These are phyloP conservation scores for Nemapogon koenigi DNA, from an alignment of 2,888 invertebrate species.

Conservation along the genomic window DNA sequence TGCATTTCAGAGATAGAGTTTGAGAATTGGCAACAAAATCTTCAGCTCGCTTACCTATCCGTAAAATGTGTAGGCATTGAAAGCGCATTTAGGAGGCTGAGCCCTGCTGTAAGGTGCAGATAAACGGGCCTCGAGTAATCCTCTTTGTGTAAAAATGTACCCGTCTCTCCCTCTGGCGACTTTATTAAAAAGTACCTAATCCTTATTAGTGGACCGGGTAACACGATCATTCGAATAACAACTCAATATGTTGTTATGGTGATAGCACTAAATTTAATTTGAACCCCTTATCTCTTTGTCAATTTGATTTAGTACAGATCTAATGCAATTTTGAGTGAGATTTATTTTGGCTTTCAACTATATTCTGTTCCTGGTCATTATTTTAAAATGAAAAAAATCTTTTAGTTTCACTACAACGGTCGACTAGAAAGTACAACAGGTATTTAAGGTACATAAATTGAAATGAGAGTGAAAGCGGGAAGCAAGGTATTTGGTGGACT, in stretches of 20 bases:
- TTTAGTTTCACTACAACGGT: background rate
- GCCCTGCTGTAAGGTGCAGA: conserved; percentile 60
- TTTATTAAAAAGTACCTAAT: conserved; percentile 64
- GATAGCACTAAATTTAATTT: conserved; percentile 61
- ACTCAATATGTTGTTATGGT: conserved; percentile 43
- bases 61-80: conserved; percentile 43
- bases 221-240: conserved; percentile 59
- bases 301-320: conserved; percentile 14
- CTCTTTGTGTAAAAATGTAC: conserved; percentile 64
- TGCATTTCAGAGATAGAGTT: too few relatives aligned
- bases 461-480: too few relatives aligned
- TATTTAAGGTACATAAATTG: too few relatives aligned
- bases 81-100: conserved; percentile 54
- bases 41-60: conserved; percentile 11
- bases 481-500: too few relatives aligned
- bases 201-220: conserved; percentile 59
- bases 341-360: background rate
- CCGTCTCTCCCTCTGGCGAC: conserved; percentile 45
- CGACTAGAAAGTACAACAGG: too few relatives aligned
- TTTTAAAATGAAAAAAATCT: background rate
- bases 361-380: background rate
- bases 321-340: background rate
- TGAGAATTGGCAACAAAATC: too few relatives aligned
- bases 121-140: conserved; percentile 60
- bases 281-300: conserved; percentile 32